Base-by-base conservation (phyloP, 1,140 invertebrate species). In the Euura saliciscinereae region DNA sequence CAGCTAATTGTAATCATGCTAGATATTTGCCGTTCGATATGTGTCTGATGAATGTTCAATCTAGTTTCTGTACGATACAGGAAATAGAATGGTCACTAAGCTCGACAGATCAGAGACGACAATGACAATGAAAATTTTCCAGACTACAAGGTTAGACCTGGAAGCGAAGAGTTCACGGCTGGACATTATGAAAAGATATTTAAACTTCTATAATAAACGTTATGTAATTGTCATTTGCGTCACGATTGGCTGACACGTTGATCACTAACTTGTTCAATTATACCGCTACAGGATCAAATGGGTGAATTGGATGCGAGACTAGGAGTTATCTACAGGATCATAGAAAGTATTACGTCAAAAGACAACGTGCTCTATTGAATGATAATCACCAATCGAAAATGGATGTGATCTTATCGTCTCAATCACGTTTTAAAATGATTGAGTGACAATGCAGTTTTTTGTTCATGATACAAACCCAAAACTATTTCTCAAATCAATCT, bases 151-250 rank as follows among this genome's bases (percentile, higher is more conserved):
- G 51, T 11, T n/a, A 59, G 51, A 59, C 13, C 8, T 59, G 13
- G 13, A 59, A 8, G 51, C 51, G 6, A 59, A 8, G 51, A 59
- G 51, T 59, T 59, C 51, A n/a, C 51, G 13, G 13, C 51, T n/a
- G 51, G 28, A 28, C 28, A 28, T 28, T 28, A 28, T 28, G 28
- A 28, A 59, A 8, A 59, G 2, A 59, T 59, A 59, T 59, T 8
- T 59, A 6, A 59, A 59, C 51, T 59, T 59, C 51, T 11, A 59
- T n/a, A 59, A 59, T n/a, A 59, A 59, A 4, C 3, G 6, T 59
- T 59, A n/a, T 59, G 13, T 59, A 59, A 59, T 59, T 59, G 51
- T 59, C 13, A n/a, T 59, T 59, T 59, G 51, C 51, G 51, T 59
- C 51, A 59, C 51, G 13, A n/a, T 4, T n/a, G 51, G 10, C 13